A percentile compares a stretch with the other conserved stretches of the same genome.
phyloP scores from a whole-genome alignment of 2,113 vertebrate genomes.

The Opisthocomus hoazin region DNA sequence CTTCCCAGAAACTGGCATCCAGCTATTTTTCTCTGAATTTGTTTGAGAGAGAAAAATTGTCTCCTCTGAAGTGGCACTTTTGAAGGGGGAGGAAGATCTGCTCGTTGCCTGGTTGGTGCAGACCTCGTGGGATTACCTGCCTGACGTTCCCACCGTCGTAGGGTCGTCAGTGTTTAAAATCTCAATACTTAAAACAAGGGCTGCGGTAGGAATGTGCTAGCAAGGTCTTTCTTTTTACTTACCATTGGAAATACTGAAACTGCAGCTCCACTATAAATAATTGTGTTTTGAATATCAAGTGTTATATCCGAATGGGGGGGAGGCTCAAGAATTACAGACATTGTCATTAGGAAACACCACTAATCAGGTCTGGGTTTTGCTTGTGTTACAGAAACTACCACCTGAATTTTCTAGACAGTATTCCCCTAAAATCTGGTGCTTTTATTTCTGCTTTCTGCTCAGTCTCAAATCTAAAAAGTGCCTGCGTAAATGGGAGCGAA shows the following conservation, averaged over 20 bases:
- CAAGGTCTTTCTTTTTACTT: not conserved
- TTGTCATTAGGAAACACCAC: not conserved
- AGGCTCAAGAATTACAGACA: not conserved
- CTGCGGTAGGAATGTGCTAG: not conserved
- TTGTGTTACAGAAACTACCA: not conserved
- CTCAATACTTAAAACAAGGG: not conserved
- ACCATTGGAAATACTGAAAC: not conserved
- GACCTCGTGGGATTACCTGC: not conserved
- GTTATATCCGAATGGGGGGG: not conserved
- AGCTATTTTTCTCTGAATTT: not conserved
- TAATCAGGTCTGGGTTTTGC: not conserved
- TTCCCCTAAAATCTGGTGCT: not conserved
- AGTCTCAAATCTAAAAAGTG: not conserved
- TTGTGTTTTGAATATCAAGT: not conserved
- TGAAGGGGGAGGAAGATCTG: not conserved
- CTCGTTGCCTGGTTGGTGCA: not conserved
- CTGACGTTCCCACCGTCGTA: not conserved
- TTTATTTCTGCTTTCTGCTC: not conserved
- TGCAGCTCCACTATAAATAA: not conserved
- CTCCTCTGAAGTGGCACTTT: not conserved
- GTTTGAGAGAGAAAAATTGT: not conserved
- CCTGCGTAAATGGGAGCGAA: not conserved
- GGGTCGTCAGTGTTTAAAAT: not conserved
- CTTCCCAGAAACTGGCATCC: not conserved
- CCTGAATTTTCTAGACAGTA: not conserved